These are phyloP conservation scores for Patella ulyssiponensis DNA, from an alignment of 2,888 invertebrate species.

Conservation along the genomic window DNA sequence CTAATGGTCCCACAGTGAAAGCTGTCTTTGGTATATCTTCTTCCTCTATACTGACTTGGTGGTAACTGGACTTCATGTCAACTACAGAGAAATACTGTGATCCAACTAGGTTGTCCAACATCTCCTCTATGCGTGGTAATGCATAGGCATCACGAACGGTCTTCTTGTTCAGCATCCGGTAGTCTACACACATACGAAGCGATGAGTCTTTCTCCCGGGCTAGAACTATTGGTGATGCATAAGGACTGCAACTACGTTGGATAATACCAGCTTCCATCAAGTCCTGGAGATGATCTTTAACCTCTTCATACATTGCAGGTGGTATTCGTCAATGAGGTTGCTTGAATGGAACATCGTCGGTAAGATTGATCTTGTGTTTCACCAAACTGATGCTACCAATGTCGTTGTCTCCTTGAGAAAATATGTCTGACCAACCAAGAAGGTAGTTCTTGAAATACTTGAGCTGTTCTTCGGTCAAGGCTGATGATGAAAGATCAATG, in stretches of 20 bases:
- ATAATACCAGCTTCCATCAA: background rate
- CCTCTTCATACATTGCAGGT: background rate
- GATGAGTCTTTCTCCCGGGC: constrained; percentile 18
- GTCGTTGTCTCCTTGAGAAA: background rate
- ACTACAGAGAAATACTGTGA: constrained; percentile 3
- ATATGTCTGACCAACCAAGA: background rate
- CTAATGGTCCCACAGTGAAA: background rate
- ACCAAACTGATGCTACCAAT: background rate
- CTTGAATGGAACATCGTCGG: background rate
- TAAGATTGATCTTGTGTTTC: background rate
- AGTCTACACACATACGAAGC: constrained; percentile 21
- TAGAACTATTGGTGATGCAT: too few relatives aligned
- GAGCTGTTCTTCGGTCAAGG: background rate
- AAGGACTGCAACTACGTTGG: background rate
- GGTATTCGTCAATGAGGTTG: background rate
- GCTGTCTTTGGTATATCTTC: constrained; percentile 1
- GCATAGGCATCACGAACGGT: constrained; percentile 20
- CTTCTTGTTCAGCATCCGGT: constrained; percentile 16
- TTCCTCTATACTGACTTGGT: background rate
- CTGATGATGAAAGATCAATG: background rate
- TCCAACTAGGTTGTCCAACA: constrained; percentile 18
- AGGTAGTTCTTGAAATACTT: background rate
- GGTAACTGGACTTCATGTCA: background rate
- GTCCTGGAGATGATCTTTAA: background rate
- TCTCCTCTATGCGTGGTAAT: constrained; percentile 21